Evolutionary conservation across 2,113 vertebrate species (phyloP).

Genomic region (Gobiocypris rarus): DNA sequence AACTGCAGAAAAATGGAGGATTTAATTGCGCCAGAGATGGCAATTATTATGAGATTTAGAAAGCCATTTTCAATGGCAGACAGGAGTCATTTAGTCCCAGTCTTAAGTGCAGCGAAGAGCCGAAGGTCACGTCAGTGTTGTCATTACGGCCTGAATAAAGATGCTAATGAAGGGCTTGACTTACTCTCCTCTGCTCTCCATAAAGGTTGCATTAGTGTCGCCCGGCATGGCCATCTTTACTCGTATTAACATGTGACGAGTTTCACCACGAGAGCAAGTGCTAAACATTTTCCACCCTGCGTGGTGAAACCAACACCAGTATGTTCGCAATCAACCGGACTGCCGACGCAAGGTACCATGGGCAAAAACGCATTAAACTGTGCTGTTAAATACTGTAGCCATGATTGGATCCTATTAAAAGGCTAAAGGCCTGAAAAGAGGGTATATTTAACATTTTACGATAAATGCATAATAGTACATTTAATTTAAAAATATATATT

Average conservation of each 20-base stretch:
- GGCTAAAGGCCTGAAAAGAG: too few species aligned
- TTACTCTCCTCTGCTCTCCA: conserved; percentile 57
- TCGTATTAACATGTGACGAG: conserved; percentile 49
- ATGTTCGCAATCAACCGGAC: conserved; percentile 43
- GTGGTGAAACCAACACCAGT: conserved; percentile 53
- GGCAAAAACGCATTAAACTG: conserved; percentile 41
- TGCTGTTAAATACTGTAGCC: not conserved
- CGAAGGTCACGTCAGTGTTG: conserved; percentile 71
- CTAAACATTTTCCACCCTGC: conserved; percentile 49
- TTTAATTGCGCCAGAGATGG: conserved; percentile 79
- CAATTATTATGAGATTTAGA: conserved; percentile 77
- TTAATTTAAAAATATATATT: too few species aligned
- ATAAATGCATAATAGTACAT: too few species aligned
- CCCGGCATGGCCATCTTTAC: conserved; percentile 50
- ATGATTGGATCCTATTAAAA: not conserved
- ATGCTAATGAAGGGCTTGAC: conserved; percentile 74
- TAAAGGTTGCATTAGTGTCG: conserved; percentile 61
- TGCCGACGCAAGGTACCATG: conserved; percentile 41
- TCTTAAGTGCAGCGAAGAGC: conserved; percentile 69
- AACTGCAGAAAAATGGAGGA: conserved; percentile 68
- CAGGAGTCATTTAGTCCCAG: conserved; percentile 68
- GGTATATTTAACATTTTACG: too few species aligned
- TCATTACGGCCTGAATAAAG: conserved; percentile 71
- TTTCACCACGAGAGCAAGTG: conserved; percentile 23
- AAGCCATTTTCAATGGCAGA: conserved; percentile 72